Percentiles rank a stretch among this genome's conserved stretches.
Evolutionary conservation across 2,797 vertebrate species (phyloP).

Genomic region (Gymnothorax reevesii): DNA sequence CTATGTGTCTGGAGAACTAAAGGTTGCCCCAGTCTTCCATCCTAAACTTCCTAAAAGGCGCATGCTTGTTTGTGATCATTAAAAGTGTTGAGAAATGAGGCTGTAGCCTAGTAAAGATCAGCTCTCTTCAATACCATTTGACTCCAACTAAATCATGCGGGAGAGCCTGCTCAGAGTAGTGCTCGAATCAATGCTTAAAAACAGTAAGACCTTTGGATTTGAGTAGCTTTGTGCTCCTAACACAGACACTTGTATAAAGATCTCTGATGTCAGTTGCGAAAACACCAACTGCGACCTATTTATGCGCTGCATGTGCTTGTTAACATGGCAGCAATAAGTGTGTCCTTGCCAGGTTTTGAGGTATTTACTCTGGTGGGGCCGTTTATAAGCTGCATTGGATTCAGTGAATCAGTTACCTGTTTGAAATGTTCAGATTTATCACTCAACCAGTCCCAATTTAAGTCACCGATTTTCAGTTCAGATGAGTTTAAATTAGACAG

Average conservation of each 20-base stretch:
- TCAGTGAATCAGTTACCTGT: neutral
- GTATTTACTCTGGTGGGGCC: neutral
- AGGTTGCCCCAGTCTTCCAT: constrained; percentile 13
- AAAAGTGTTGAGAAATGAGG: too few relatives aligned
- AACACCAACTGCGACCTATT: neutral
- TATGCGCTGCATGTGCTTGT: constrained; percentile 3
- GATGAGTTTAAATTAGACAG: too few relatives aligned
- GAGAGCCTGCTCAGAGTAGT: neutral
- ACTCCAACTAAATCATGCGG: neutral
- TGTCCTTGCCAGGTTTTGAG: neutral
- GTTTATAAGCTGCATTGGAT: neutral
- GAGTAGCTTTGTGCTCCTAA: neutral
- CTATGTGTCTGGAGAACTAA: neutral
- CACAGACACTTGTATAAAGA: neutral
- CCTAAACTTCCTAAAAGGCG: neutral
- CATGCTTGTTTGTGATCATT: constrained; percentile 24
- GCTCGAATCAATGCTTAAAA: neutral
- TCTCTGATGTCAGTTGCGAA: neutral
- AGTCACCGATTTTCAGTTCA: neutral
- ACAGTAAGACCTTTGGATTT: neutral
- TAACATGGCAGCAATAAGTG: neutral
- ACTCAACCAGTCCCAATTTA: constrained; percentile 13
- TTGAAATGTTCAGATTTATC: constrained; percentile 5
- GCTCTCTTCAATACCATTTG: neutral
- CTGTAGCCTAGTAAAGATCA: too few relatives aligned